A percentile compares a stretch with the other conserved stretches of the same genome.
phyloP scores from a whole-genome alignment of 2,888 invertebrate species.

The Caenorhabditis macrosperma region DNA sequence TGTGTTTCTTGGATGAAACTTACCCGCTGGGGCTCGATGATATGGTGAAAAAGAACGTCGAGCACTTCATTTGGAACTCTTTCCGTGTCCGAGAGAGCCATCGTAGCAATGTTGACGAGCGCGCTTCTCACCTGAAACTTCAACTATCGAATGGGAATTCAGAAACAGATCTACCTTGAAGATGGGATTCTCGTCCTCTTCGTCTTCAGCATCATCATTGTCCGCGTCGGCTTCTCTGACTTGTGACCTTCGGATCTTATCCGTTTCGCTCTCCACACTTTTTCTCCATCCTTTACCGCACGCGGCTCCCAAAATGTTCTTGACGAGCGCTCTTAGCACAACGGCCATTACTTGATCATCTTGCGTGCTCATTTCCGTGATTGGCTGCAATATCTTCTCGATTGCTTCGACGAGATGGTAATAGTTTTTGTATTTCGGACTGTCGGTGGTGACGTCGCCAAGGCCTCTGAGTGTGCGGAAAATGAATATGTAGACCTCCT shows the following conservation, averaged over 20 bases:
- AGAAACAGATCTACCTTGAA: too few species aligned
- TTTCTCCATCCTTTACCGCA: slow-evolving; percentile 44
- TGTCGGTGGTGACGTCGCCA: slow-evolving; percentile 34
- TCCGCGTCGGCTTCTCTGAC: background rate
- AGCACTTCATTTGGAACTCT: slow-evolving; percentile 50
- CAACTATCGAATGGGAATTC: too few species aligned
- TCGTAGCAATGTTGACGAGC: slow-evolving; percentile 15
- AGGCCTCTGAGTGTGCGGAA: slow-evolving; percentile 35
- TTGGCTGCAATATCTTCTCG: slow-evolving; percentile 12
- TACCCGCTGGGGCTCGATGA: slow-evolving; percentile 64
- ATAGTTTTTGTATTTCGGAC: slow-evolving; percentile 47
- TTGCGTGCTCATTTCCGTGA: slow-evolving; percentile 41
- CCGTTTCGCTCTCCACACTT: background rate
- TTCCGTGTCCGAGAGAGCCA: slow-evolving; percentile 39
- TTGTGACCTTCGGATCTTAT: background rate
- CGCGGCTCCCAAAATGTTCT: slow-evolving; percentile 22
- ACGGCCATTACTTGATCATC: slow-evolving; percentile 28
- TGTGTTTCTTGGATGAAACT: background rate
- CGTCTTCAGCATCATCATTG: slow-evolving; percentile 27
- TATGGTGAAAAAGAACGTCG: slow-evolving; percentile 63
- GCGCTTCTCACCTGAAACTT: slow-evolving; percentile 8
- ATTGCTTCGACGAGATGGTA: slow-evolving; percentile 32
- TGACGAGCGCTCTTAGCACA: slow-evolving; percentile 18
- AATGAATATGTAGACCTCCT: slow-evolving; percentile 50
- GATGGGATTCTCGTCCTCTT: background rate